Conservation (phyloP, 2,113 vertebrate species). For the Rhea americana region DNA sequence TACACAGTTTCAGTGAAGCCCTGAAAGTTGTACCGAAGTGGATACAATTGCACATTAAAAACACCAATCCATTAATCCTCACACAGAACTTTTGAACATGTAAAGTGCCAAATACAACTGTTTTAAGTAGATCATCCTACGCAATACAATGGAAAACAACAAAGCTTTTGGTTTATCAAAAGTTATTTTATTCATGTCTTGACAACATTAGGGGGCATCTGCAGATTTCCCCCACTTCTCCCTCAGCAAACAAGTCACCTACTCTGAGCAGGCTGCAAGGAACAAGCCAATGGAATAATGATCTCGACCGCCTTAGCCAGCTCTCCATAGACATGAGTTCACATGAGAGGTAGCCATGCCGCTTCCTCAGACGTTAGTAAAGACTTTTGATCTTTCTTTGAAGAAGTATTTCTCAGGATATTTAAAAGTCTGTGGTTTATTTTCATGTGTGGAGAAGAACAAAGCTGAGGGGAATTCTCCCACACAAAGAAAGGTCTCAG, state of each 20-base stretch:
- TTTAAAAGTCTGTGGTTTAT: slow-evolving; percentile 62
- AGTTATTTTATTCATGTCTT: background rate
- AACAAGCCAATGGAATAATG: slow-evolving; percentile 16
- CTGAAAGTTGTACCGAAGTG: background rate
- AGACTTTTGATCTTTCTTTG: slow-evolving; percentile 69
- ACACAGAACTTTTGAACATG: background rate
- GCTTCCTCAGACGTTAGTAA: slow-evolving; percentile 56
- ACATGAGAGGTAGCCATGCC: slow-evolving; percentile 39
- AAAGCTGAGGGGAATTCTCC: slow-evolving; percentile 13
- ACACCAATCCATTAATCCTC: background rate
- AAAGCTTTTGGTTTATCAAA: background rate
- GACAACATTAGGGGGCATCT: background rate
- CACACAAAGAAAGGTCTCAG: slow-evolving; percentile 51
- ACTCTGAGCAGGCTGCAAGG: background rate
- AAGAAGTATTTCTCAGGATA: slow-evolving; percentile 67
- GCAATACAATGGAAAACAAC: background rate
- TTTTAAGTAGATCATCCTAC: background rate
- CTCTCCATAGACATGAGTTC: slow-evolving; percentile 54
- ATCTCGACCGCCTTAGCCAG: slow-evolving; percentile 15
- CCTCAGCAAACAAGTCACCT: background rate
- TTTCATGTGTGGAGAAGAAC: slow-evolving; percentile 42
- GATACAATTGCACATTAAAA: background rate
- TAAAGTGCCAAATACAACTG: background rate
- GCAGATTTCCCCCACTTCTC: background rate
- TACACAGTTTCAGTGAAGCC: background rate